Base-by-base conservation (phyloP, 1,140 invertebrate genomes). In the Drosophila micromelanica region DNA sequence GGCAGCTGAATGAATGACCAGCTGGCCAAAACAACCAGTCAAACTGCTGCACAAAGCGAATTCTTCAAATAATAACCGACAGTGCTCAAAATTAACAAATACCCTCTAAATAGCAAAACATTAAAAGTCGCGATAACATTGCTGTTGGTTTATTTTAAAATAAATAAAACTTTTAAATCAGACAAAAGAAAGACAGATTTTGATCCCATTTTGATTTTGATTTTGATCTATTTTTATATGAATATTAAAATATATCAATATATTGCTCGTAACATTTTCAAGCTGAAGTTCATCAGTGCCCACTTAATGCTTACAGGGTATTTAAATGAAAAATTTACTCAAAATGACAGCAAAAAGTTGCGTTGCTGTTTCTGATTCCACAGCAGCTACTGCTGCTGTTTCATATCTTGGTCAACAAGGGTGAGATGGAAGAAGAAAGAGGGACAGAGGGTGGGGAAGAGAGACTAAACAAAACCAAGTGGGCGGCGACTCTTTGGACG, bases 301-400 rank as follows among this genome's bases (percentile, higher is more conserved):
- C 8, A 13, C 8, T 12, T 6, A 6, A 30, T 12, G 12, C 30
- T 5, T 56, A 37, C 45, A 42, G 32, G 70, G 77, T 70, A 81
- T 76, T 56, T 48, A 76, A 87, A 89, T 86, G 82, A 87, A 87
- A 87, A 89, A 82, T 87, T 69, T 76, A 79, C 82, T 89, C 72
- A 40, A 87, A 89, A 82, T 87, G 78, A 79, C 84, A 76, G 82
- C 84, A 89, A 73, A 87, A 87, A 87, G 78, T 89, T 89, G 78
- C 81, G 71, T 80, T 63, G 73, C 46, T 57, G 42, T 32, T 62
- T 57, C 32, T 69, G 38, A 52, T 68, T 52, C 62, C 35, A 30
- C 35, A 43, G 37, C 62, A 48, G 63, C 51, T 43, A n/a, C 45
- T n/a, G 32, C 13, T 40, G 27, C 46, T 59, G 43, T 23, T 37